These are phyloP conservation scores for Diadumene lineata DNA, from an alignment of 92 coral and sea anemone genomes.

Conservation along the genomic window DNA sequence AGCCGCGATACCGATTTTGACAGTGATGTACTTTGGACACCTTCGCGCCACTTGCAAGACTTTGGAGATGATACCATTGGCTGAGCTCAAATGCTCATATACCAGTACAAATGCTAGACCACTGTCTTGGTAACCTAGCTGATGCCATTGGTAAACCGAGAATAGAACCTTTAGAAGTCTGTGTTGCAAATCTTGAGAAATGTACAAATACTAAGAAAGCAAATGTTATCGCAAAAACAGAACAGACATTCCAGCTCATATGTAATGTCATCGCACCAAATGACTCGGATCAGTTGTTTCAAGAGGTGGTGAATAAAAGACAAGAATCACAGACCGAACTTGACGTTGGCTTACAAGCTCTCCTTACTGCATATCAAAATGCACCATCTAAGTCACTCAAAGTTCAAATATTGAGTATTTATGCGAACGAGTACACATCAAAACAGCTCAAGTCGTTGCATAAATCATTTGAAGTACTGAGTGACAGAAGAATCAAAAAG, in stretches of 20 bases:
- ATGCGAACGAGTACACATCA: conserved; percentile 30
- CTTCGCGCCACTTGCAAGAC: background rate
- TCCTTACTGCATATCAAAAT: conserved; percentile 30
- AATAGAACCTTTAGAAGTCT: conserved; percentile 28
- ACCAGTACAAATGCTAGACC: conserved; percentile 24
- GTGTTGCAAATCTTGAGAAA: conserved; percentile 36
- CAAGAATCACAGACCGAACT: background rate
- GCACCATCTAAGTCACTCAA: conserved; percentile 42
- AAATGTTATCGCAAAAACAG: conserved; percentile 36
- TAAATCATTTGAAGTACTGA: conserved; percentile 41
- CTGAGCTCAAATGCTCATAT: too few relatives aligned
- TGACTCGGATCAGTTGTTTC: conserved; percentile 37
- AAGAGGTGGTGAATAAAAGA: conserved; percentile 17
- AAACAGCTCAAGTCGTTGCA: conserved; percentile 36
- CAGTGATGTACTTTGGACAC: background rate
- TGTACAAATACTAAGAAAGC: conserved; percentile 39
- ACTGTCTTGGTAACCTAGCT: conserved; percentile 32
- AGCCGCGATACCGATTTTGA: too few relatives aligned
- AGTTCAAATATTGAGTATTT: conserved; percentile 36
- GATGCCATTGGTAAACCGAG: conserved; percentile 32
- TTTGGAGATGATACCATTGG: background rate
- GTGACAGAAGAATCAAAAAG: conserved; percentile 57
- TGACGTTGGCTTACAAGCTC: conserved; percentile 36
- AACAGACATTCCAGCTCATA: conserved; percentile 47
- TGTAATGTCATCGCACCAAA: conserved; percentile 46